Base-by-base conservation (phyloP, 2,113 vertebrate species). In the Mystacornis crossleyi region DNA sequence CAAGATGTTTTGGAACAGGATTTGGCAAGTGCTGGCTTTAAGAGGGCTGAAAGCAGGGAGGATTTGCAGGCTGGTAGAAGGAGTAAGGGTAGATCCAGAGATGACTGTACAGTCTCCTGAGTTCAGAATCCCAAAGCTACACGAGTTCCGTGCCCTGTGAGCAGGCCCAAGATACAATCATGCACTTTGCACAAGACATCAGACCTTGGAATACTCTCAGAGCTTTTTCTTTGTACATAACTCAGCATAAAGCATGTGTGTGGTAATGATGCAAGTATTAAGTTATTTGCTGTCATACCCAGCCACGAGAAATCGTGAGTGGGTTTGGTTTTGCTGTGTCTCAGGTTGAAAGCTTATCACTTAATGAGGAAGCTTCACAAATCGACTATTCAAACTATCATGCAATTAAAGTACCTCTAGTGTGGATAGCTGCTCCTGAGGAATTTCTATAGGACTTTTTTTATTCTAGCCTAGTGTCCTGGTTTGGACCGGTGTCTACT, bases 41-140 rank as follows among this genome's bases (percentile, higher is more conserved):
- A 62, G 38, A 18, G 48, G n/a, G 60, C 62, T 25, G 96, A 79
- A 51, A 66, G 70, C 81, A 89, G 71, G 47, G 97, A 96, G 50
- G 98, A 98, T 61, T 18, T 86, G 23, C 71, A 91, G 60, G 86
- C 34, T 53, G 33, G 82, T 38, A 99, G 97, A 92, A 98, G 95
- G 47, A 97, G 97, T 53, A 99, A 98, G 94, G 98, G 97, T 23
- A 99, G 97, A 93, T 97, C 96, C 86, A 99, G 98, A 94, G 99
- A 99, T 47, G 99, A 99, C 7, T 99, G 99, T 79, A 97, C 98
- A 45, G 67, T 99, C 97, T 99, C 99, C 0, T 99, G 86, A 98
- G 50, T 5, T 13, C 24, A 36, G 16, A 87, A 43, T 80, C 72
- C 50, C 24, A 38, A 64, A 34, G 2, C 60, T 38, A 20, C 29